These are phyloP conservation scores for Panulirus ornatus DNA, from an alignment of 1,140 invertebrate species.

Conservation along the genomic window DNA sequence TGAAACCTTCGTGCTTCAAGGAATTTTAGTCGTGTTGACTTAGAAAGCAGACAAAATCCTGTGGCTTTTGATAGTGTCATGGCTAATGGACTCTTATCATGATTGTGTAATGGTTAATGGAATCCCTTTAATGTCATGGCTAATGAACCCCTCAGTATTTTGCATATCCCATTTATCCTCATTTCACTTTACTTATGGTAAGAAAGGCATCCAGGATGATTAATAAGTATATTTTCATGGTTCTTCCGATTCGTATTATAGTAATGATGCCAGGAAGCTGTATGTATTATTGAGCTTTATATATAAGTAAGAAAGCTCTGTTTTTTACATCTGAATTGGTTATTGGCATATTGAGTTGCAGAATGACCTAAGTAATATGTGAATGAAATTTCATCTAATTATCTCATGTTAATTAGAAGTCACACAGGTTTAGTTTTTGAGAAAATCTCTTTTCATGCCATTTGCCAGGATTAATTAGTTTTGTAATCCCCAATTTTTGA, in stretches of 20 bases:
- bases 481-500: not conserved
- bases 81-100: constrained; percentile 12
- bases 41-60: constrained; percentile 34
- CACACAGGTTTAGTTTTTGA: no score
- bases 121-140: constrained; percentile 4
- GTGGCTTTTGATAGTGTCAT: constrained; percentile 35
- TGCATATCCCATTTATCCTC: constrained; percentile 4
- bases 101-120: constrained; percentile 22
- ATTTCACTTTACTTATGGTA: not conserved
- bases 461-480: no score
- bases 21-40: constrained; percentile 28
- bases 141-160: not conserved
- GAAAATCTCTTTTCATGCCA: no score
- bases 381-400: no score
- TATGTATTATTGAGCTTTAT: not conserved
- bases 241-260: constrained; percentile 4
- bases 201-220: not conserved
- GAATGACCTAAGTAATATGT: no score
- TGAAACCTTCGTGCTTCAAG: constrained; percentile 53
- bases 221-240: not conserved
- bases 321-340: not conserved
- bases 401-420: no score
- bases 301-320: not conserved
- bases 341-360: not conserved
- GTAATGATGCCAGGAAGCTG: constrained; percentile 9